Base-by-base conservation (phyloP, 2,888 invertebrate species). In the Hirtodrosophila trivittata region DNA sequence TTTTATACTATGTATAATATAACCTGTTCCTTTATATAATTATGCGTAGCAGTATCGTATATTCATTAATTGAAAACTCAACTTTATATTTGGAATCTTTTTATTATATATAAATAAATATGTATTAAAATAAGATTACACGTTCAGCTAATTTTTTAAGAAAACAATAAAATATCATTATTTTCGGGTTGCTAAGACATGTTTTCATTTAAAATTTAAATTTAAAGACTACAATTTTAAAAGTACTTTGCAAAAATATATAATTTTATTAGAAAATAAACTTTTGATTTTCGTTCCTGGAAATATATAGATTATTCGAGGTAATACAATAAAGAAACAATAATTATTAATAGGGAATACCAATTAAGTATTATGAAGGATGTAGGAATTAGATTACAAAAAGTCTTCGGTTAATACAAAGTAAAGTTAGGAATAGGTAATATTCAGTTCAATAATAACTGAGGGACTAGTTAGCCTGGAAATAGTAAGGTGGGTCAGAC, bases 381-480 rank as follows among this genome's bases (percentile, higher is more conserved):
- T 21, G 2, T 5, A 5, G 18, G 18, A 21, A 21, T n/a, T 28
- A 28, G 7, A 1, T 28, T 28, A 7, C 5, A 28, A n/a, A 5
- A n/a, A n/a, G 28, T 28, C 28, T 28, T 28, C 26, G 21, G 30
- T 25, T 18, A 9, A 5, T 9, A 33, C 1, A 13, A 13, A 30
- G 25, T 33, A 35, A 14, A n/a, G 3, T 7, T 4, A n/a, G 28
- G 28, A 28, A 9, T 28, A 28, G 28, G 9, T n/a, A 8, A 5
- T 28, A 3, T 28, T 28, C 28, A 28, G 28, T n/a, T 28, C 28
- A 3, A 9, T 28, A n/a, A 2, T 37, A 45, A 21, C 18, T 47
- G 38, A 39, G 42, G 32, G 69, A 69, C 69, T 69, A 69, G 69
- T 51, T 38, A 57, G 38, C 10, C 9, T 57, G 13, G 12, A 50